Evolutionary conservation across 2,113 vertebrate species (phyloP), one percentile per base, ranked within the genome.

Genomic region (Lepus timidus): DNA sequence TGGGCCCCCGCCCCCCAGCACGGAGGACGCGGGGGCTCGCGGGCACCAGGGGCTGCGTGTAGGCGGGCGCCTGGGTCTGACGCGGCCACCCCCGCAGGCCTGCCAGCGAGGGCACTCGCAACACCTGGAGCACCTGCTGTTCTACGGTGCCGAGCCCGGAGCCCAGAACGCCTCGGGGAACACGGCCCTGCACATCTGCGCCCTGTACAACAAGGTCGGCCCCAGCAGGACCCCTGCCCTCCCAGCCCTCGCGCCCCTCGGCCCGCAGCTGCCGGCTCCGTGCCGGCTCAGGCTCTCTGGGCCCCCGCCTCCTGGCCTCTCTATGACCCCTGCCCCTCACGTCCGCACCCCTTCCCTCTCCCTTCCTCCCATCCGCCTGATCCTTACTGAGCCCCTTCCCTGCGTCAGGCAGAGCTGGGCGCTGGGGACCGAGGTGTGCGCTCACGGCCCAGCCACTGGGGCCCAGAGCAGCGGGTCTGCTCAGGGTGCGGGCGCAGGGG

Each of bases 91-190:
- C 12, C 84, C 29, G 23, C 91, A 97, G 97, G 97, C 97, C 93
- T 96, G 93, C 79, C 95, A 99, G 95, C 98, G 99, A 8, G 99
- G 99, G 0, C 98, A 99, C 96, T 99, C 99, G 0, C 99, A 99
- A 96, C 99, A 99, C 93, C 97, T 99, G 98, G 99, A 99, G 95
- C 99, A 99, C 93, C 98, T 99, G 95, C 99, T 99, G 31, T 99
- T 99, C 98, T 99, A 99, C 0, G 99, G 99, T 74, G 99, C 99
- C 0, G 99, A 99, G 96, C 99, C 99, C 1, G 98, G 98, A 75
- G 99, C 98, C 95, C 98, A 99, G 98, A 99, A 99, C 62, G 99
- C 99, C 88, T 99, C 99, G 8, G 99, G 99, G 98, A 99, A 99
- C 98, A 99, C 99, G 49, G 99, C 99, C 95, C 98, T 99, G 97